Conservation (phyloP, 1,140 invertebrate species). For the Bombus ignitus region DNA sequence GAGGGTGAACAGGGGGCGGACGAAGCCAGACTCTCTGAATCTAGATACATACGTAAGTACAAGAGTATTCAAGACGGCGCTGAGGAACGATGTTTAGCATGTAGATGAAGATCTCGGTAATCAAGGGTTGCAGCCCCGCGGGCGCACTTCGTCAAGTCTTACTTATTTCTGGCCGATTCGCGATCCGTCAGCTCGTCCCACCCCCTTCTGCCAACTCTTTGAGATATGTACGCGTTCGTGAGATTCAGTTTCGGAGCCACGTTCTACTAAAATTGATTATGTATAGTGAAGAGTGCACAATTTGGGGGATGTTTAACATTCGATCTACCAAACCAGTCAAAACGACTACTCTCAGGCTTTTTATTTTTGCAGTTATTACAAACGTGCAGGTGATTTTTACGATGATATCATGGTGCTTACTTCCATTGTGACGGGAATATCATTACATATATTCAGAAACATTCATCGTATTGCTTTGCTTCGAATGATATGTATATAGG, state of each 20-base stretch:
- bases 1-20: constrained; percentile 72
- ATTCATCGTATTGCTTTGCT: no score
- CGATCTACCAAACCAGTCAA: no score
- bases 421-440: no score
- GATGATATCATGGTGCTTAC: no score
- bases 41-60: constrained; percentile 82
- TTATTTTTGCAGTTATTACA: no score
- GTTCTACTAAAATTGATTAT: not conserved
- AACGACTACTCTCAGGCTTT: no score
- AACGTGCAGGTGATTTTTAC: no score
- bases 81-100: constrained; percentile 81
- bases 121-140: constrained; percentile 79
- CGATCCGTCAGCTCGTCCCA: constrained; percentile 44
- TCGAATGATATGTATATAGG: no score
- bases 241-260: not conserved
- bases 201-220: not conserved
- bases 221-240: not conserved
- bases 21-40: constrained; percentile 65
- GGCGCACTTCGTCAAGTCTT: constrained; percentile 81
- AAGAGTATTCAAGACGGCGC: constrained; percentile 80
- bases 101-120: constrained; percentile 83
- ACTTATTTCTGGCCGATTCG: constrained; percentile 74
- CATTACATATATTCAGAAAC: no score
- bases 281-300: no score
- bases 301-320: no score